Base-by-base conservation (phyloP, 2,113 vertebrate genomes). In the Dipodomys stephensi region DNA sequence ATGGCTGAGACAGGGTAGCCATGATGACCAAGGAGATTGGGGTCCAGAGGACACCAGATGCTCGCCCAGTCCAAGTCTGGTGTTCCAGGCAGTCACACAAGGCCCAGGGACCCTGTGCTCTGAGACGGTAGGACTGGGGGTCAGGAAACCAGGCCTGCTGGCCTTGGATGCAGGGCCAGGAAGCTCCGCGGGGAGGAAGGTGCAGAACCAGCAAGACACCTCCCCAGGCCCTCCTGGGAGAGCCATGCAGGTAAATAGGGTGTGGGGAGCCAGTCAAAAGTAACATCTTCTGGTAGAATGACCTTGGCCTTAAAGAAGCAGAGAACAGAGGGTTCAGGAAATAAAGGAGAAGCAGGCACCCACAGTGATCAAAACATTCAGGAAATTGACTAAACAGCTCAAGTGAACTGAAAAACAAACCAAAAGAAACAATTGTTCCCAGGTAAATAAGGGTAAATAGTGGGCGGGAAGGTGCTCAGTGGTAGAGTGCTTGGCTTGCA, bases 341-440 rank as follows among this genome's bases (percentile, higher is more conserved):
- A 69, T 15, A 22, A 46, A 15, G 35, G 35, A 39, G 78, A 32
- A 32, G 68, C 20, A 77, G 3, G 28, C 6, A 19, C 15, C 27
- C 7, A 0, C 0, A 3, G 49, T 25, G 35, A 15, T 13, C n/a
- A 10, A 20, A 35, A 13, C 25, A 35, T 8, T 35, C 23, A 53
- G 13, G 53, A 62, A 19, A 39, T 19, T 4, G n/a, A 44, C 6
- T 2, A 10, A 53, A 39, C 57, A 44, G 20, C 4, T 46, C 2
- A 2, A 0, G 22, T 3, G 27, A 57, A 72, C 13, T 89, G 79
- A 53, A 32, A 57, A 28, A 32, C 30, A 1, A 10, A 12, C 35
- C 9, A 9, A 39, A 11, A 72, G 1, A 19, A 25, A 25, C 4
- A 62, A 67, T 22, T 65, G 69, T n/a, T 81, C 7, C 10, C 65